Evolutionary conservation across 2,888 invertebrate species (phyloP).

Genomic region (Papilio demoleus): DNA sequence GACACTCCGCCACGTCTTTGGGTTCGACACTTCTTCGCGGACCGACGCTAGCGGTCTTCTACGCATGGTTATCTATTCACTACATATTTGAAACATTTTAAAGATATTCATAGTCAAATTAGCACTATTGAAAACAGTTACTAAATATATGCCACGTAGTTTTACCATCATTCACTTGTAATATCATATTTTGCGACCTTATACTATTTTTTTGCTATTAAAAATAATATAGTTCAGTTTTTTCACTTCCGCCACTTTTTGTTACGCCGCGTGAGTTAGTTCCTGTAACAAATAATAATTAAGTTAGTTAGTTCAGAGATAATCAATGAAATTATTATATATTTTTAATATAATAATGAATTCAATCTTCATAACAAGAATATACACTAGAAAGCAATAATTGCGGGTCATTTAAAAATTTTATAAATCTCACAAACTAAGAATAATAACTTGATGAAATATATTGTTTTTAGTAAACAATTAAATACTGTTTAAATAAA

Average conservation of each 20-base stretch:
- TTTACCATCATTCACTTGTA: slow-evolving; percentile 62
- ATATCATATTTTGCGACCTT: slow-evolving; percentile 65
- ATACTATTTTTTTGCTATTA: too few species aligned
- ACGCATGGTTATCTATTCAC: slow-evolving; percentile 65
- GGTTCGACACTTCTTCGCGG: slow-evolving; percentile 71
- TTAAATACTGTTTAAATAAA: too few species aligned
- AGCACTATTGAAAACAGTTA: slow-evolving; percentile 40
- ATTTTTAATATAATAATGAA: too few species aligned
- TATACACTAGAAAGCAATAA: too few species aligned
- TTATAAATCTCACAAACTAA: too few species aligned
- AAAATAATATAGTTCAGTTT: too few species aligned
- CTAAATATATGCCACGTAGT: slow-evolving; percentile 57
- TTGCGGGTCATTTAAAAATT: too few species aligned
- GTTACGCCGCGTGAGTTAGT: not conserved
- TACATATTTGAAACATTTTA: not conserved
- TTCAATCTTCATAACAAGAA: not conserved
- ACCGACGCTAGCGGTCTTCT: slow-evolving; percentile 75
- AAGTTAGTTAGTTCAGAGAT: not conserved
- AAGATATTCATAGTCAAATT: not conserved
- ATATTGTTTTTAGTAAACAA: too few species aligned
- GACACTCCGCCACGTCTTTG: slow-evolving; percentile 61
- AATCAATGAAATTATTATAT: too few species aligned
- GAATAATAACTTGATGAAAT: too few species aligned
- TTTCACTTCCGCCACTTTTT: not conserved
- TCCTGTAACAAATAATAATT: slow-evolving; percentile 40